phyloP scores from a whole-genome alignment of 2,888 invertebrate species.

The Dicycla oo region DNA sequence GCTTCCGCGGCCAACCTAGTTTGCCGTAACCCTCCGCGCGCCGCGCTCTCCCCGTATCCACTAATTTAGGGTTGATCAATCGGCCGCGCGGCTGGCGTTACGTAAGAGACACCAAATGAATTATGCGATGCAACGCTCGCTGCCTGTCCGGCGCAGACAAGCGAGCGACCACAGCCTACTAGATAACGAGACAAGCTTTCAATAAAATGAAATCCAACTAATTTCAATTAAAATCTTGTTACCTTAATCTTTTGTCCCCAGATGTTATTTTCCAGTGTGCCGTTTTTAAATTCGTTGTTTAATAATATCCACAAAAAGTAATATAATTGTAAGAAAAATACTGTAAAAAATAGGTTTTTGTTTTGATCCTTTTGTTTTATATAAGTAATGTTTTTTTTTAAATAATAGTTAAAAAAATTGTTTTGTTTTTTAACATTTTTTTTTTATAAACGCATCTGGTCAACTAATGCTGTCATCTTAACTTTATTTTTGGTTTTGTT shows the following conservation, averaged over 20 bases:
- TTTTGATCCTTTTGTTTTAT: too few species aligned
- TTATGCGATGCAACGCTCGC: conserved; percentile 63
- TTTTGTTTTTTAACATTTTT: too few species aligned
- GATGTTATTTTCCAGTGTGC: background rate
- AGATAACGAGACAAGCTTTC: conserved; percentile 27
- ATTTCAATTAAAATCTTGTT: conserved; percentile 1
- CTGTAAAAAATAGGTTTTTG: too few species aligned
- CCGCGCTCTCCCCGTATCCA: conserved; percentile 80
- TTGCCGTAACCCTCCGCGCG: conserved; percentile 85
- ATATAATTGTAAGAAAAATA: too few species aligned
- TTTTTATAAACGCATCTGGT: background rate
- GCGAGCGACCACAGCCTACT: conserved; percentile 30
- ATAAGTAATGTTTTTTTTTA: too few species aligned
- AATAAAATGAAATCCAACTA: conserved; percentile 27
- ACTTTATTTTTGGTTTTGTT: conserved; percentile 25
- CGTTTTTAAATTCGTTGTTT: conserved; percentile 11
- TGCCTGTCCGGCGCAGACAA: conserved; percentile 41
- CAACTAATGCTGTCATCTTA: background rate
- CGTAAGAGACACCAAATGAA: conserved; percentile 82
- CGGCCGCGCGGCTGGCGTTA: conserved; percentile 81
- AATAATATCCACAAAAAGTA: too few species aligned
- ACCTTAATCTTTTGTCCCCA: background rate
- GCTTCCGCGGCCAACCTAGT: conserved; percentile 91
- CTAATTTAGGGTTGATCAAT: conserved; percentile 90
- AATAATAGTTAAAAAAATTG: too few species aligned